phyloP scores from a whole-genome alignment of 1,140 invertebrate genomes.

The Antheraea mylitta region DNA sequence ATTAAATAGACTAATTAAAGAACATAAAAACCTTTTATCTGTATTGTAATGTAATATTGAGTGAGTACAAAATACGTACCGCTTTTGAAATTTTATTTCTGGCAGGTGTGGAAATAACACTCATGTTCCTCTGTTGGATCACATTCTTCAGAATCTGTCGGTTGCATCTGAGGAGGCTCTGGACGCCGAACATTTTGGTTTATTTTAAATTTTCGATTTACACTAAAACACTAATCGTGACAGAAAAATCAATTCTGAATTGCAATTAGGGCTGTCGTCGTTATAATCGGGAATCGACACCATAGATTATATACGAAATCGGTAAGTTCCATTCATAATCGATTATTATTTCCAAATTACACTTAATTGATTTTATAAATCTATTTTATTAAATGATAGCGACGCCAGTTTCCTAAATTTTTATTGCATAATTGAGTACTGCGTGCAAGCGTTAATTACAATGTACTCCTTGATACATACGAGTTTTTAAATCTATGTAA shows the following conservation, averaged over 20 bases:
- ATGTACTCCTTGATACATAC: too few species aligned
- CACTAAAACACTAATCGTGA: neutral
- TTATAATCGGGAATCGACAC: neutral
- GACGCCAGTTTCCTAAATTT: too few species aligned
- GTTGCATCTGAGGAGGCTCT: constrained; percentile 44
- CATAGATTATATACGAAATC: too few species aligned
- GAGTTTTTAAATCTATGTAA: too few species aligned
- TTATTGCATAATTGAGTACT: too few species aligned
- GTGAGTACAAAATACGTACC: constrained; percentile 39
- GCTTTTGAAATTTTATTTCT: constrained; percentile 54
- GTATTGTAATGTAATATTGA: neutral
- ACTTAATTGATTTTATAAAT: too few species aligned
- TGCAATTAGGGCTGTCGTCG: constrained; percentile 7
- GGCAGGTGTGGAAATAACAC: constrained; percentile 45
- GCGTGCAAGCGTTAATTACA: too few species aligned
- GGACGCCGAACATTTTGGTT: constrained; percentile 55
- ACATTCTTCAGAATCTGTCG: constrained; percentile 51
- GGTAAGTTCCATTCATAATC: too few species aligned
- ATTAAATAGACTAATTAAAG: neutral
- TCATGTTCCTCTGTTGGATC: constrained; percentile 57
- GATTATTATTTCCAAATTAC: too few species aligned
- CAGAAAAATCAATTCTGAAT: constrained; percentile 12
- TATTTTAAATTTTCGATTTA: constrained; percentile 8
- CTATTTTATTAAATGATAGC: too few species aligned
- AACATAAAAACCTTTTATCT: neutral